Evolutionary conservation across 2,113 vertebrate species (phyloP), one percentile per base, ranked within the genome.

Genomic region (Rhinopithecus roxellana): DNA sequence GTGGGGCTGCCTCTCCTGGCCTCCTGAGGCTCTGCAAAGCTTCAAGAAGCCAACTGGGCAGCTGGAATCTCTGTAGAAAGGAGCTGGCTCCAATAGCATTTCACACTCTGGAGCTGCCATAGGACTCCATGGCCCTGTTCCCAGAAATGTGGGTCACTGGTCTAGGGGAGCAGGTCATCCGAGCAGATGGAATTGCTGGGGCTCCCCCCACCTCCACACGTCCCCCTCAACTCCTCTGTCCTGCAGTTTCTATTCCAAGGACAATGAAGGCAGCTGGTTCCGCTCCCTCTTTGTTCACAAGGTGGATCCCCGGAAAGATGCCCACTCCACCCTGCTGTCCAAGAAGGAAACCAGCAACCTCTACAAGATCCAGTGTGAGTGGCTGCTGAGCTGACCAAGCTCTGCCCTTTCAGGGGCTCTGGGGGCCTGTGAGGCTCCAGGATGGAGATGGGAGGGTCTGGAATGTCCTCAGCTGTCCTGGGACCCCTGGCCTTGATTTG

Each of bases 301-400:
- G 98, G 99, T 99, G 85, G 99, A 99, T 50, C 99, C 99, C 69
- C 99, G 99, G 97, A 99, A 99, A 98, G 99, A 99, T 3, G 99
- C 99, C 6, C 99, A 99, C 98, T 99, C 99, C 96, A 99, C 99
- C 98, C 99, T 99, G 85, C 98, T 99, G 90, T 99, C 99, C 96
- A 99, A 99, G 98, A 99, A 98, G 97, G 99, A 99, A 97, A 99
- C 99, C 97, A 99, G 99, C 98, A 99, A 98, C 98, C 99, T 99
- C 96, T 99, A 99, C 97, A 99, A 99, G 98, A 99, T 99, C 83
- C 99, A 99, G 90, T 99, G 99, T 99, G 98, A 99, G 99, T 98
- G 40, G 50, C 78, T 74, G 13, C 55, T 17, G n/a, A 0, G 32
- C 50, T 16, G 25, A 14, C 2, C 0, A 0, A 12, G 25, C n/a